phyloP scores from a whole-genome alignment of 2,888 invertebrate species.

The Byasa hedistus region DNA sequence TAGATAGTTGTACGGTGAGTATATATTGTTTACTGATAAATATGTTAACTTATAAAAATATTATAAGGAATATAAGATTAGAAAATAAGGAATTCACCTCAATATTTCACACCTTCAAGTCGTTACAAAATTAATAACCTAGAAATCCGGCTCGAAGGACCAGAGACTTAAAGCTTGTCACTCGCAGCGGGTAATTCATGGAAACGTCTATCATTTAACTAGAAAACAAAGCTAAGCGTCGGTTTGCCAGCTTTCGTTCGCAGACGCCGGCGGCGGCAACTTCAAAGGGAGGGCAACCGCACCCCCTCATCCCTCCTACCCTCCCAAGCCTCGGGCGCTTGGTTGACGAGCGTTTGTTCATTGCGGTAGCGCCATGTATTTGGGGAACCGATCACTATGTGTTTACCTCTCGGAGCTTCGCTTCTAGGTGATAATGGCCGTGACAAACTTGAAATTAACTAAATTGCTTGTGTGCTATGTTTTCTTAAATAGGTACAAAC shows the following conservation, averaged over 20 bases:
- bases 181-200: constrained; percentile 53
- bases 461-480: background rate
- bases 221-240: constrained; percentile 75
- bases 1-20: too few species aligned
- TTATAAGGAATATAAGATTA: too few species aligned
- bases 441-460: constrained; percentile 22
- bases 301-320: constrained; percentile 47
- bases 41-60: too few species aligned
- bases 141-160: constrained; percentile 33
- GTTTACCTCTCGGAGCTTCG: constrained; percentile 47
- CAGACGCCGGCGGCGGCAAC: constrained; percentile 71
- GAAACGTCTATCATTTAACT: constrained; percentile 65
- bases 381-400: constrained; percentile 58
- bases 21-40: too few species aligned
- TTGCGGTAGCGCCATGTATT: constrained; percentile 62
- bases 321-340: constrained; percentile 49
- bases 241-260: constrained; percentile 72
- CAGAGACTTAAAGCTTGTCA: constrained; percentile 42
- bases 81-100: constrained; percentile 27
- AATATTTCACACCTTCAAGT: background rate
- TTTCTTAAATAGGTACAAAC: background rate
- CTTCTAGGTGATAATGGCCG: constrained; percentile 45
- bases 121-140: constrained; percentile 27
- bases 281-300: constrained; percentile 71
- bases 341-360: constrained; percentile 59